phyloP scores from a whole-genome alignment of 2,113 vertebrate genomes.

The Peromyscus californicus region DNA sequence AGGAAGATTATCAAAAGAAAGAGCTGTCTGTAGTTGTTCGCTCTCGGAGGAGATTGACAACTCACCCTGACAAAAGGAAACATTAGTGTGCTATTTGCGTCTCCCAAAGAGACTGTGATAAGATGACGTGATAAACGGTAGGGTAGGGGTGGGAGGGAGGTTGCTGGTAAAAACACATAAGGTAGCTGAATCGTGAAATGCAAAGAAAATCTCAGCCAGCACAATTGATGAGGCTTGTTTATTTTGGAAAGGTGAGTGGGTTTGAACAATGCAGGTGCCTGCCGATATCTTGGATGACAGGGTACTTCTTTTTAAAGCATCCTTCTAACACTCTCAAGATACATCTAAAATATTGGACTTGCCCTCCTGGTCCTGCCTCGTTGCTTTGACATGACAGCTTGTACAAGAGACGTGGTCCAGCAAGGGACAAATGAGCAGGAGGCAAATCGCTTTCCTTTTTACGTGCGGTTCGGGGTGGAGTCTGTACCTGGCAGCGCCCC shows the following conservation, averaged over 20 bases:
- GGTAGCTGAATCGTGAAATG: slow-evolving; percentile 85
- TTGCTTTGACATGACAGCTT: background rate
- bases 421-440: background rate
- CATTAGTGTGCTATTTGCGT: slow-evolving; percentile 96
- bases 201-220: slow-evolving; percentile 86
- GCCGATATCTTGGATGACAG: slow-evolving; percentile 71
- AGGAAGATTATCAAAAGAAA: slow-evolving; percentile 96
- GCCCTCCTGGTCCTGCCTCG: background rate
- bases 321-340: background rate
- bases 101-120: slow-evolving; percentile 94
- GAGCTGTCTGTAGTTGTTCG: slow-evolving; percentile 95
- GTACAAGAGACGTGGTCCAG: background rate
- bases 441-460: background rate
- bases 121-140: slow-evolving; percentile 97
- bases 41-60: slow-evolving; percentile 97
- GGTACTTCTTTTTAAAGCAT: background rate
- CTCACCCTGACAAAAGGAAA: slow-evolving; percentile 98
- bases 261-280: slow-evolving; percentile 73
- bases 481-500: background rate
- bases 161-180: slow-evolving; percentile 89
- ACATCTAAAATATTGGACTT: background rate
- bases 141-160: slow-evolving; percentile 80
- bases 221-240: slow-evolving; percentile 81
- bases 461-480: background rate
- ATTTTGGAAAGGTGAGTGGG: slow-evolving; percentile 83